Percentiles rank a stretch among this genome's conserved stretches.
Evolutionary conservation across 2,113 vertebrate species (phyloP).

Genomic region (Riparia riparia): DNA sequence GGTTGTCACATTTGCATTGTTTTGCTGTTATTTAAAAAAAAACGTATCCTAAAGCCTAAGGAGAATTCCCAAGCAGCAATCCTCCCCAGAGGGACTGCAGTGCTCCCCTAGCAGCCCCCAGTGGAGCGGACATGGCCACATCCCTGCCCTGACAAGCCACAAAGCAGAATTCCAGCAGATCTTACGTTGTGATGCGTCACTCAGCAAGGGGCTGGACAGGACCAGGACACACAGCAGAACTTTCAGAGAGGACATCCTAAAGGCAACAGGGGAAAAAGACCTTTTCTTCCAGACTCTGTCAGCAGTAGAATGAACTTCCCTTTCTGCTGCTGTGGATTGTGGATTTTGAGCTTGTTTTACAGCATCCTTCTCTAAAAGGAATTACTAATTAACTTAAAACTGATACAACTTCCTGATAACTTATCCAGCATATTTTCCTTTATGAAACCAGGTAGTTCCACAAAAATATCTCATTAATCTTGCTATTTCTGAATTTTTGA

Average conservation of each 20-base stretch:
- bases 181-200: slow-evolving; percentile 38
- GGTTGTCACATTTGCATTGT: not conserved
- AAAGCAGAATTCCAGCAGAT: not conserved
- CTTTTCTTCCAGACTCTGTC: not conserved
- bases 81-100: fast-evolving
- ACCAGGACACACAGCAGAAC: not conserved
- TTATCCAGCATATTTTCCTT: not conserved
- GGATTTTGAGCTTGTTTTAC: slow-evolving; percentile 66
- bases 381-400: slow-evolving; percentile 62
- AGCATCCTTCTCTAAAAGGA: not conserved
- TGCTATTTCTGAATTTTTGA: not conserved
- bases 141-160: not conserved
- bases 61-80: not conserved
- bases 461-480: not conserved
- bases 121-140: fast-evolving
- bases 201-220: not conserved
- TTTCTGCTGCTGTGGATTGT: not conserved
- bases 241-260: not conserved
- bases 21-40: not conserved
- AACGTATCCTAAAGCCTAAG: not conserved
- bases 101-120: not conserved
- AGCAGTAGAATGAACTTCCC: not conserved
- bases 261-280: not conserved
- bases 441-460: not conserved
- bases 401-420: not conserved